Base-by-base conservation (phyloP, 2,888 invertebrate genomes). In the Vesta saturnalis region DNA sequence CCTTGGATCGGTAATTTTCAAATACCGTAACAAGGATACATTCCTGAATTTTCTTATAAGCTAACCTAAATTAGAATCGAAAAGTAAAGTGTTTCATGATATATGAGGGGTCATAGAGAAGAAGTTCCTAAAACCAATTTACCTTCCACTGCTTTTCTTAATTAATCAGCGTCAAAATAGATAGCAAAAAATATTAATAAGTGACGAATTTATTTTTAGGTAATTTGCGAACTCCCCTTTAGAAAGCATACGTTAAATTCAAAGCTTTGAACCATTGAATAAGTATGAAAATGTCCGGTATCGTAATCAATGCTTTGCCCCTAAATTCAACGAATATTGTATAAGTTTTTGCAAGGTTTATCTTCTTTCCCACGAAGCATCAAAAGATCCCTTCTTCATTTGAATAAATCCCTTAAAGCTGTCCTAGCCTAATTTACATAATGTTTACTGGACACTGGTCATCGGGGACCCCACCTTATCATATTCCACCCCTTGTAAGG, bases 381-480 rank as follows among this genome's bases (percentile, higher is more conserved):
- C 66, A 74, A 73, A 75, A 76, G 74, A 72, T 68, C 73, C 76
- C 77, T 71, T 73, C 66, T 73, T 75, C 77, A 77, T 78, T 77
- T 78, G 77, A 79, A 79, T 79, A 79, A 78, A 78, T 78, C 78
- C 77, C 78, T 78, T 73, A 75, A 76, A 77, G 73, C 74, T 76
- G 74, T 74, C 76, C 74, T 74, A 73, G 64, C 74, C 70, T 74
- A 71, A 77, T 79, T 79, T 79, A 77, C 79, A 79, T 79, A 77
- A 74, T 76, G 75, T 78, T 74, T 75, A 75, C 76, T 74, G 78
- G 77, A 76, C 77, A 77, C 69, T 78, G 74, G 77, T 76, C 76
- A 61, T 64, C 55, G 56, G 46, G 46, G 49, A 66, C 66, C 67
- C 60, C 67, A 64, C 64, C 64, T 64, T 64, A 64, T 59, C 47